Evolutionary conservation across 2,888 invertebrate species (phyloP), one percentile per base, ranked within the genome.

Genomic region (Macaria notata): DNA sequence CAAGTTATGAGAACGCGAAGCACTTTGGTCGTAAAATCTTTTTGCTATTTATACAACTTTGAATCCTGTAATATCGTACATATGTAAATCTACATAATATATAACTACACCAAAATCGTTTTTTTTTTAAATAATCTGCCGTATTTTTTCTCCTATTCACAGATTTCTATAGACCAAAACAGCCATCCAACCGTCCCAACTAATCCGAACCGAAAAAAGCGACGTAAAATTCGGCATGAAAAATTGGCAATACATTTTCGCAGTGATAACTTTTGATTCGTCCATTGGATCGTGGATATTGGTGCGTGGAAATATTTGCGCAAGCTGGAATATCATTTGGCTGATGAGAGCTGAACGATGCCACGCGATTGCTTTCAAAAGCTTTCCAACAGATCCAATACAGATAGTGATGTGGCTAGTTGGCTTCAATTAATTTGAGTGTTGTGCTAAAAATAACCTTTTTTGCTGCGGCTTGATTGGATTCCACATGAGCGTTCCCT

Each of bases 281-380:
- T n/a, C 46, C 61, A 47, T 54, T 54, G 42, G 48, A 54, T 50
- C 47, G 54, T 51, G 52, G 41, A 52, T 53, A 9, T 56, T 52
- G 50, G 54, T 52, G 55, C 49, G 54, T 48, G 57, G 62, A 72
- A 56, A 71, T 78, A 77, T 79, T 76, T 79, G 71, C 70, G 71
- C 67, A 65, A 68, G 60, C 65, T 71, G 71, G 72, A 73, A 71
- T 78, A 78, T 78, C 66, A 75, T 59, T 59, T 46, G 38, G 47
- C 30, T 59, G 54, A 59, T 59, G 54, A 59, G 47, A 52, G 43
- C 31, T 36, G 54, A 59, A 51, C 46, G 49, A 41, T 49, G 59
- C 71, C 61, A 55, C 65, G 58, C 70, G 71, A 75, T 74, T 71
- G 70, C 71, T 66, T 68, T 70, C 68, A 73, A 78, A 77, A 75